Evolutionary conservation across 1,140 invertebrate species (phyloP).

Genomic region (Drosophila neocordata): DNA sequence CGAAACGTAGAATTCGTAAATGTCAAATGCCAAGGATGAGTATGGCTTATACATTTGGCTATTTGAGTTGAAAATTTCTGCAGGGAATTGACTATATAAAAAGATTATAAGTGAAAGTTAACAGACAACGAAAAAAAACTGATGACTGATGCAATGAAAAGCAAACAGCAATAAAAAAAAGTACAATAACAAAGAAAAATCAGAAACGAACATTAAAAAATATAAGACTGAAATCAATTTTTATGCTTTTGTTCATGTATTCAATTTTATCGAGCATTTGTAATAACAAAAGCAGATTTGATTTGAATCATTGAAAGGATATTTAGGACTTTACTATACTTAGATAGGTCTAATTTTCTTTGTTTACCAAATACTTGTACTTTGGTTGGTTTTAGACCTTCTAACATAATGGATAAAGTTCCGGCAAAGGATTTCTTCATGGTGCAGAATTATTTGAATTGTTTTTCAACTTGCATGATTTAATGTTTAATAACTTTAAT

Average conservation of each 20-base stretch:
- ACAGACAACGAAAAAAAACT: background rate
- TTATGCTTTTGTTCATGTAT: background rate
- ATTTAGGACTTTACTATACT: too few relatives aligned
- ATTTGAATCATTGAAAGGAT: too few relatives aligned
- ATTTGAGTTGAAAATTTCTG: slow-evolving; percentile 18
- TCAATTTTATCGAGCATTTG: background rate
- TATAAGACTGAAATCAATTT: background rate
- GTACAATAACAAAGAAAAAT: background rate
- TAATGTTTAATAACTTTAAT: too few relatives aligned
- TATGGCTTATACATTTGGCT: slow-evolving; percentile 13
- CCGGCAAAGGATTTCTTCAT: too few relatives aligned
- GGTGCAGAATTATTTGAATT: too few relatives aligned
- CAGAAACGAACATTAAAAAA: background rate
- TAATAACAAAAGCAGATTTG: background rate
- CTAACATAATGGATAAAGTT: too few relatives aligned
- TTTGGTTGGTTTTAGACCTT: too few relatives aligned
- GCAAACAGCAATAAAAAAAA: background rate
- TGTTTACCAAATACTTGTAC: too few relatives aligned
- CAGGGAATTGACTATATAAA: slow-evolving; percentile 36
- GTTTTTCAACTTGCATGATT: too few relatives aligned
- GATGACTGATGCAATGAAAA: background rate
- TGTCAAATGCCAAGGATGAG: slow-evolving; percentile 73
- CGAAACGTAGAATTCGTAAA: slow-evolving; percentile 33
- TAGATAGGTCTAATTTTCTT: too few relatives aligned
- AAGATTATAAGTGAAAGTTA: slow-evolving; percentile 1